A percentile compares a stretch with the other conserved stretches of the same genome.
These are phyloP conservation scores for Leptonema lineaticorne DNA, from an alignment of 1,140 invertebrate species.

Conservation along the genomic window DNA sequence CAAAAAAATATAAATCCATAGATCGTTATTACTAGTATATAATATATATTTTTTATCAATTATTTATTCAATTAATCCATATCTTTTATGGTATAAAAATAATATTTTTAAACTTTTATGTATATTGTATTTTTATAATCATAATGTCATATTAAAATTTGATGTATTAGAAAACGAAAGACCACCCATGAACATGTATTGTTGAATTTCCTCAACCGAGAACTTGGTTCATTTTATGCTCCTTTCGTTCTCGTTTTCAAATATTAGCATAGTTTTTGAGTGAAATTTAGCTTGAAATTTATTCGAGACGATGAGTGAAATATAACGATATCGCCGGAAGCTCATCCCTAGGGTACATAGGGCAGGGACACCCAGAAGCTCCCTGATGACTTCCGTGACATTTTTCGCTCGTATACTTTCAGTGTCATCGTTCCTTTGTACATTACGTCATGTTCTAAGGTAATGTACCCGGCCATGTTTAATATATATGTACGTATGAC, in stretches of 20 bases:
- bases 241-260: background rate
- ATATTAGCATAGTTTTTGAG: conserved; percentile 18
- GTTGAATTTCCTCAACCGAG: conserved; percentile 13
- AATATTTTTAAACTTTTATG: no score
- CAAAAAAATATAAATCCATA: no score
- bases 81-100: no score
- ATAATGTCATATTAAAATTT: no score
- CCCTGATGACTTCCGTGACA: conserved; percentile 42
- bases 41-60: no score
- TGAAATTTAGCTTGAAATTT: conserved; percentile 21
- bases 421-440: conserved; percentile 33
- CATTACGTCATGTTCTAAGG: conserved; percentile 19
- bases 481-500: background rate
- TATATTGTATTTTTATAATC: no score
- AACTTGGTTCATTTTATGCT: no score
- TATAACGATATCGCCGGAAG: conserved; percentile 34
- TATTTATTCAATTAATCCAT: no score
- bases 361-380: background rate
- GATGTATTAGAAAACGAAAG: background rate
- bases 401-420: conserved; percentile 38
- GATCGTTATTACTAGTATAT: no score
- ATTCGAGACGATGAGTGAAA: conserved; percentile 20
- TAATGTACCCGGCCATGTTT: conserved; percentile 33
- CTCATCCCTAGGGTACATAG: conserved; percentile 16
- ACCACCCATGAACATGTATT: background rate